Evolutionary conservation across 1,140 invertebrate genomes (phyloP).

Genomic region (Triops cancriformis): DNA sequence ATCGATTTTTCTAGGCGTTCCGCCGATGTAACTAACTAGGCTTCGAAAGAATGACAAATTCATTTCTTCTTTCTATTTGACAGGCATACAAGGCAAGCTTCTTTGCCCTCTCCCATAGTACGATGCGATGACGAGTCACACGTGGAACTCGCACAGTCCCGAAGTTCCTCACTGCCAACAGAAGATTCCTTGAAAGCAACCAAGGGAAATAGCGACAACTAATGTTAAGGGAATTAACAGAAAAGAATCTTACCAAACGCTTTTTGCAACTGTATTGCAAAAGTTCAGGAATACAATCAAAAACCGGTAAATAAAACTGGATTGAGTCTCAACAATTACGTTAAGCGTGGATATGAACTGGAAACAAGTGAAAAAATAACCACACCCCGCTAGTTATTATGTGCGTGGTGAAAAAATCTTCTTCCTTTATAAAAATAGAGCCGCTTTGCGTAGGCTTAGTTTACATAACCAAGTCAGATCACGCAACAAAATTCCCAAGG

Average conservation of each 20-base stretch:
- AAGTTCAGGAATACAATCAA: too few relatives aligned
- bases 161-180: not conserved
- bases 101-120: not conserved
- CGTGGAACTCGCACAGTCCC: not conserved
- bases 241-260: not conserved
- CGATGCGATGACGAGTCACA: not conserved
- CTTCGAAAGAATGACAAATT: not conserved
- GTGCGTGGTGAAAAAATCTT: too few relatives aligned
- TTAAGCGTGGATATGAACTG: too few relatives aligned
- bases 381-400: too few relatives aligned
- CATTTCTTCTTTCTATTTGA: not conserved
- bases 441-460: too few relatives aligned
- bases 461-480: too few relatives aligned
- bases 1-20: not conserved
- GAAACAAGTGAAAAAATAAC: too few relatives aligned
- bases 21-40: not conserved
- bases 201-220: not conserved
- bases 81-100: not conserved
- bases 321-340: too few relatives aligned
- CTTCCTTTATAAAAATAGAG: too few relatives aligned
- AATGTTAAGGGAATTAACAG: not conserved
- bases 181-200: not conserved
- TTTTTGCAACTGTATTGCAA: not conserved
- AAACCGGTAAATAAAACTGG: too few relatives aligned
- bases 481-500: too few relatives aligned